Percentiles rank a stretch among this genome's conserved stretches.
Conservation (phyloP, 2,113 vertebrate genomes). For the Dromiciops gliroides region DNA sequence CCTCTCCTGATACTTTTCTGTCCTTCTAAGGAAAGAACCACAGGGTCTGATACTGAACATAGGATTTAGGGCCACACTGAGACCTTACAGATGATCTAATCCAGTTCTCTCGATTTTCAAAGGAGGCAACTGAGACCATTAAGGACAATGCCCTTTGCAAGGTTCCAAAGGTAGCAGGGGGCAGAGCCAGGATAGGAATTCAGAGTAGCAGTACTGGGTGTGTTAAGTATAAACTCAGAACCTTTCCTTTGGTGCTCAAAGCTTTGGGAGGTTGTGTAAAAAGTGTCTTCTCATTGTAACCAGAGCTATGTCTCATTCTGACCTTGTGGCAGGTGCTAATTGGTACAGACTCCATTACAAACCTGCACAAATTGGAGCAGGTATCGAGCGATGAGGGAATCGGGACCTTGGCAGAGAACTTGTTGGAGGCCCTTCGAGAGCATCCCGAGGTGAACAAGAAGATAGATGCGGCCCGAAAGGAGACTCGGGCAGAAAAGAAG, state of each 20-base stretch:
- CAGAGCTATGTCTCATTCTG: constrained; percentile 1
- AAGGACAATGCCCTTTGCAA: neutral
- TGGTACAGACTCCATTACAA: constrained; percentile 96
- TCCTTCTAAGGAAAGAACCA: neutral
- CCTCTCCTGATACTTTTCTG: neutral
- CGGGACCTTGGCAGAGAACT: constrained; percentile 96
- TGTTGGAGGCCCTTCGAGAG: constrained; percentile 95
- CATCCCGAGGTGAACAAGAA: constrained; percentile 96
- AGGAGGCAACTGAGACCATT: neutral
- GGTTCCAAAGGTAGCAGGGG: neutral
- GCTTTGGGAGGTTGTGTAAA: neutral
- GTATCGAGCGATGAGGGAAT: constrained; percentile 99
- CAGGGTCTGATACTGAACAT: neutral
- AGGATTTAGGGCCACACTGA: neutral
- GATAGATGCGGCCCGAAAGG: constrained; percentile 96
- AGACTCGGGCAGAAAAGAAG: constrained; percentile 98
- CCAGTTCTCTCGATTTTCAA: neutral
- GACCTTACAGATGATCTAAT: neutral
- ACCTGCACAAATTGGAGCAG: constrained; percentile 98
- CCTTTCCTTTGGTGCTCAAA: neutral
- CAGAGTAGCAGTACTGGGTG: neutral
- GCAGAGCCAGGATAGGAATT: neutral
- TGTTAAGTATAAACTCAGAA: neutral
- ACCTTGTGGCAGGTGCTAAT: constrained; percentile 89
- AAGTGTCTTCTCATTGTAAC: neutral